These are phyloP conservation scores for Coregonus clupeaformis DNA, from an alignment of 2,113 vertebrate genomes.

Conservation along the genomic window DNA sequence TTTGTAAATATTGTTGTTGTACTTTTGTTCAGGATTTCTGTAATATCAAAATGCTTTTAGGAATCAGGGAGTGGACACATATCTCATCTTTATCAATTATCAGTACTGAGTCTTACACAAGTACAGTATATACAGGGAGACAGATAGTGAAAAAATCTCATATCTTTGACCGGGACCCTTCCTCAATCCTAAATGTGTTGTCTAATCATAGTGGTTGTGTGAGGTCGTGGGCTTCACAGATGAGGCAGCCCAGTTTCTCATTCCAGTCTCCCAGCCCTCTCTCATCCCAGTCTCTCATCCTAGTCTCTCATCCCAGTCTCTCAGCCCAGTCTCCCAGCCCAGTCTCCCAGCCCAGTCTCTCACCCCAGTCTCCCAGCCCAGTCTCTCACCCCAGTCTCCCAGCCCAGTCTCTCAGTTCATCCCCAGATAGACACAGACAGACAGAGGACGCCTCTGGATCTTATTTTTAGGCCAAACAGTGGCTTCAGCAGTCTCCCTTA, in stretches of 20 bases:
- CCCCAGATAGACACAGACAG: constrained; percentile 1
- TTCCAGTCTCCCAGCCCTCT: neutral
- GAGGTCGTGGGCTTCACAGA: neutral
- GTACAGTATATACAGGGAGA: neutral
- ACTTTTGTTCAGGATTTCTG: too few species aligned
- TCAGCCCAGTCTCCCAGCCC: neutral
- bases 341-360: neutral
- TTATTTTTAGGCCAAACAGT: constrained; percentile 31
- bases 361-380: neutral
- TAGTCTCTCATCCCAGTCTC: neutral
- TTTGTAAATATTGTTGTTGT: too few species aligned
- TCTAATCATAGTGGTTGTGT: neutral
- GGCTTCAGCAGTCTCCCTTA: constrained; percentile 7
- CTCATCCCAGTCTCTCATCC: neutral
- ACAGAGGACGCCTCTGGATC: constrained; percentile 22
- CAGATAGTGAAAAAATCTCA: neutral
- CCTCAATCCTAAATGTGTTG: neutral
- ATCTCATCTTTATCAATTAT: too few species aligned
- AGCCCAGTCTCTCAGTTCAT: neutral
- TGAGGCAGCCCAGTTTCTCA: neutral
- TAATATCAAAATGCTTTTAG: too few species aligned
- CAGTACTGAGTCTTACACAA: too few species aligned
- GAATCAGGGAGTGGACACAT: too few species aligned
- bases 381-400: neutral
- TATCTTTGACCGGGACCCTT: neutral